These are phyloP conservation scores for Ceratosolen solmsi DNA, from an alignment of 1,140 invertebrate species.

Conservation along the genomic window DNA sequence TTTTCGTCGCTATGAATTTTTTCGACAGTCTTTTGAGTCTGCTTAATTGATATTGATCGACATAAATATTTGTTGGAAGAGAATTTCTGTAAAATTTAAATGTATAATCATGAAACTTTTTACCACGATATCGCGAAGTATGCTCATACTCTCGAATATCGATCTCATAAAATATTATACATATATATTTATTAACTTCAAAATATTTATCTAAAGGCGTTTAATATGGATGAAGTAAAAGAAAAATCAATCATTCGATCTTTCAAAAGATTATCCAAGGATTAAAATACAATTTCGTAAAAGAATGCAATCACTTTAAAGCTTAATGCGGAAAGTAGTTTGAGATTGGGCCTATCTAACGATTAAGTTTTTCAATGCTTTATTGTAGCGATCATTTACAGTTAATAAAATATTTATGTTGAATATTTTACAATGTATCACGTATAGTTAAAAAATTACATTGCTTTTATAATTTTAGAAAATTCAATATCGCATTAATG, in stretches of 20 bases:
- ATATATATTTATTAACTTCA: not conserved
- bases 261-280: not conserved
- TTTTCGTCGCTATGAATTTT: no score
- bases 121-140: no score
- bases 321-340: not conserved
- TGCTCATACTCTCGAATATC: no score
- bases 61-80: no score
- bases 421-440: not conserved
- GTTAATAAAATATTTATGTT: not conserved
- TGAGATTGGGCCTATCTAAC: not conserved
- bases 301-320: slow-evolving; percentile 11
- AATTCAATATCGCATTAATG: no score
- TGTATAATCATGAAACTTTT: no score
- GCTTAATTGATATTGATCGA: no score
- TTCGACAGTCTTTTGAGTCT: no score
- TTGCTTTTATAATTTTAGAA: no score
- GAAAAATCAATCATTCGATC: slow-evolving; percentile 7
- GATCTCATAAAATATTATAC: no score
- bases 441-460: not conserved
- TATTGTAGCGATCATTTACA: not conserved
- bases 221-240: not conserved
- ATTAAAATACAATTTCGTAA: not conserved
- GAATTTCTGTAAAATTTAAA: no score
- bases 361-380: not conserved
- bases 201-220: not conserved